Evolutionary conservation across 1,140 invertebrate species (phyloP), one percentile per base, ranked within the genome.

Genomic region (Agraylea sexmaculata): DNA sequence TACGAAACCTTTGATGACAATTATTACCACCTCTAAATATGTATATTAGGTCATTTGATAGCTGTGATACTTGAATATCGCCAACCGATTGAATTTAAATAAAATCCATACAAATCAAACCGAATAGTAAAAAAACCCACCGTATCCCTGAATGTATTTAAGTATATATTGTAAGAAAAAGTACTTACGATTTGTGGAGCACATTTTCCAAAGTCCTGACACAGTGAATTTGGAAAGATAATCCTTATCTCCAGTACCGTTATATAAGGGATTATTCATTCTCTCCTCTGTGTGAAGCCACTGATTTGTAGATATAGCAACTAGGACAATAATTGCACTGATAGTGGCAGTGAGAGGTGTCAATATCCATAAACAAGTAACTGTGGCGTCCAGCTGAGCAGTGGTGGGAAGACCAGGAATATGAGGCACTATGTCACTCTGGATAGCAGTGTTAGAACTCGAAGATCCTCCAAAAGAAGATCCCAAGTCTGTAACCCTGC

Each of bases 251-350:
- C 72, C 73, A 1, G 76, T 74, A 11, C 75, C 74, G 52, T 79
- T 78, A 58, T 73, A 77, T 3, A 59, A 55, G 2, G 73, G 70
- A 53, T 77, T 79, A 34, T 70, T 61, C 72, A 80, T 79, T 39
- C 75, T 74, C 55, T 83, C 79, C 49, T 77, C 68, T 19, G 75
- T 78, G 43, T 78, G 70, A 1, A 83, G 59, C 79, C 79, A 83
- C 52, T 75, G 70, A 54, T 77, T 78, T 4, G 79, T 81, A 11
- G 70, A 64, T 15, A 80, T 69, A 13, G 76, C 75, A 6, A 79
- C 68, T 11, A 71, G 55, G 3, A 80, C 73, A 13, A 76, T 71
- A 1, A 76, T 62, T 6, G 77, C 61, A 10, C 75, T 76, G 2
- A 77, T 62, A 11, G 74, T 71, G 3, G 78, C 76, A 4, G 71